Evolutionary conservation across 2,888 invertebrate genomes (phyloP).

Genomic region (Congeria kusceri): DNA sequence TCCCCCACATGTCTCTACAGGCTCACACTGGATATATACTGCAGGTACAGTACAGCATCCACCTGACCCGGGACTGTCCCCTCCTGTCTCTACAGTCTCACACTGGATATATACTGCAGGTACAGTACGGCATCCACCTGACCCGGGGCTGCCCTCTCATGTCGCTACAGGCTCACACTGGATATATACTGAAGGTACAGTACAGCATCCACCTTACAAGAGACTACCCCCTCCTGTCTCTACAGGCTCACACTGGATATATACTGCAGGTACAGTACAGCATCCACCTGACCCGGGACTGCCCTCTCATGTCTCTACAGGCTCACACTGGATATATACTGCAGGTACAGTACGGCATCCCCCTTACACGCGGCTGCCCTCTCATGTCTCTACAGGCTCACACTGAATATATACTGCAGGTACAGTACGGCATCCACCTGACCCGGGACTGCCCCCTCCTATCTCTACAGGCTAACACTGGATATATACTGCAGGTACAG

Average conservation of each 20-base stretch:
- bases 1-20: too few relatives aligned
- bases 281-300: too few relatives aligned
- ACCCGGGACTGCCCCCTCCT: too few relatives aligned
- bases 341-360: conserved; percentile 49
- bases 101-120: conserved; percentile 57
- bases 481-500: too few relatives aligned
- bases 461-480: too few relatives aligned
- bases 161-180: too few relatives aligned
- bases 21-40: too few relatives aligned
- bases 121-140: neutral
- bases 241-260: conserved; percentile 45
- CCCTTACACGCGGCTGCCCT: conserved; percentile 27
- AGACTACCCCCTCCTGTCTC: conserved; percentile 39
- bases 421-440: neutral
- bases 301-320: too few relatives aligned
- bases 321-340: too few relatives aligned
- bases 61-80: conserved; percentile 28
- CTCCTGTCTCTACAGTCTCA: conserved; percentile 37
- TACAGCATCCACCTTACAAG: conserved; percentile 38
- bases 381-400: conserved; percentile 38
- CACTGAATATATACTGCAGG: conserved; percentile 57
- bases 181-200: too few relatives aligned
- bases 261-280: conserved; percentile 45
- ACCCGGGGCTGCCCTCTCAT: too few relatives aligned
- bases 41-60: conserved; percentile 48